Evolutionary conservation across 2,113 vertebrate species (phyloP).

Genomic region (Todiramphus chloris): DNA sequence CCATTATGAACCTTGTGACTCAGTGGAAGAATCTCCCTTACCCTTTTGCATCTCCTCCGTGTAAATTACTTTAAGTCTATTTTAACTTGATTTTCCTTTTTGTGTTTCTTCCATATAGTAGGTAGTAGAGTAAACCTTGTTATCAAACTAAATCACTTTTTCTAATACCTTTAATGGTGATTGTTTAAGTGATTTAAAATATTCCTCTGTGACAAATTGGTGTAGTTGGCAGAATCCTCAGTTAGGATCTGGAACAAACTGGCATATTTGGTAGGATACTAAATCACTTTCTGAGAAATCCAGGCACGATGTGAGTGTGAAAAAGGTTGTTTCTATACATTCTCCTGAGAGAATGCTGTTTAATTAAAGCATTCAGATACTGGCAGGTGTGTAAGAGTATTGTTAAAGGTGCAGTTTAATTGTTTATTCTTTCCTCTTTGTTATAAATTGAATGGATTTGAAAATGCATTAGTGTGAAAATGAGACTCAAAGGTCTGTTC

Average conservation of each 20-base stretch:
- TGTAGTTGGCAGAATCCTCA: not conserved
- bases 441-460: constrained; percentile 65
- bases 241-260: not conserved
- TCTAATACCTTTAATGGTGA: not conserved
- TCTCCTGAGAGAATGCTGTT: constrained; percentile 52
- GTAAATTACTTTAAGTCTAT: not conserved
- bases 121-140: not conserved
- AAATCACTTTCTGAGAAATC: not conserved
- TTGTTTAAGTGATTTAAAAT: not conserved
- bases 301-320: not conserved
- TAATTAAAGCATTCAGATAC: constrained; percentile 70
- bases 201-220: not conserved
- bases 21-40: not conserved
- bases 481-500: constrained; percentile 55
- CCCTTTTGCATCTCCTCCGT: not conserved
- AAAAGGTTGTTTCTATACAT: constrained; percentile 47
- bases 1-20: not conserved
- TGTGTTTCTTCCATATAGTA: not conserved
- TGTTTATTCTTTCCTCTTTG: constrained; percentile 72
- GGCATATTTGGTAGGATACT: not conserved
- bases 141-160: not conserved
- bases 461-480: constrained; percentile 69
- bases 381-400: constrained; percentile 67
- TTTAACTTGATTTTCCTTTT: not conserved
- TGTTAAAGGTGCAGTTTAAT: constrained; percentile 67